Percentiles rank a stretch among this genome's conserved stretches.
Conservation (phyloP, 1,140 invertebrate species). For the Sminthurinus signatus region DNA sequence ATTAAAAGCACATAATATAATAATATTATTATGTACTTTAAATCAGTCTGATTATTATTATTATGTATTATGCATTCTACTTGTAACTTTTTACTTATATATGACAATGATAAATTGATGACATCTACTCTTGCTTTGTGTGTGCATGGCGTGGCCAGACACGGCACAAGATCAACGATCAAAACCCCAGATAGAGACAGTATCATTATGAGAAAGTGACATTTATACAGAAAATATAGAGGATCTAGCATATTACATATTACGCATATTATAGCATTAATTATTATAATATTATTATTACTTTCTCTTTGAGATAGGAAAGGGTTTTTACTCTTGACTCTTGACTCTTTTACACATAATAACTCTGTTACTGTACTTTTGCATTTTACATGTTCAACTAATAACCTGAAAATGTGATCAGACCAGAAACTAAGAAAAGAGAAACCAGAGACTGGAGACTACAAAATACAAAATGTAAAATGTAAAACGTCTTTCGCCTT, state of each 20-base stretch:
- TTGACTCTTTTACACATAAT: too few relatives aligned
- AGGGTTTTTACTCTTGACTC: too few relatives aligned
- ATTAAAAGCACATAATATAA: not conserved
- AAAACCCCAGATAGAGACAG: not conserved
- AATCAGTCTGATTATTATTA: not conserved
- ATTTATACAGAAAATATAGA: not conserved
- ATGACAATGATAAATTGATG: not conserved
- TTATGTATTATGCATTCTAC: not conserved
- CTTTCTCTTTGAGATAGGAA: not conserved
- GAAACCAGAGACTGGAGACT: too few relatives aligned
- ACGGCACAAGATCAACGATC: slow-evolving; percentile 1
- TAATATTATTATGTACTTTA: not conserved
- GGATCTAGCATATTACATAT: too few relatives aligned
- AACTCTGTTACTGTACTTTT: too few relatives aligned
- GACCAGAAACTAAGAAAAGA: too few relatives aligned
- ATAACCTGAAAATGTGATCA: too few relatives aligned
- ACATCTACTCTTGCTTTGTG: not conserved
- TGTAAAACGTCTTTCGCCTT: too few relatives aligned
- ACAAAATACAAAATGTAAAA: too few relatives aligned
- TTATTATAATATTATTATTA: not conserved
- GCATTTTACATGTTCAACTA: too few relatives aligned
- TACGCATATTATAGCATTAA: too few relatives aligned
- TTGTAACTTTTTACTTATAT: not conserved
- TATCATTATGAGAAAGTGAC: not conserved
- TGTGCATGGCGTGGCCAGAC: slow-evolving; percentile 1